Percentiles rank a stretch among this genome's conserved stretches.
These are phyloP conservation scores for Sakesphorus luctuosus DNA, from an alignment of 2,113 vertebrate species.

Conservation along the genomic window DNA sequence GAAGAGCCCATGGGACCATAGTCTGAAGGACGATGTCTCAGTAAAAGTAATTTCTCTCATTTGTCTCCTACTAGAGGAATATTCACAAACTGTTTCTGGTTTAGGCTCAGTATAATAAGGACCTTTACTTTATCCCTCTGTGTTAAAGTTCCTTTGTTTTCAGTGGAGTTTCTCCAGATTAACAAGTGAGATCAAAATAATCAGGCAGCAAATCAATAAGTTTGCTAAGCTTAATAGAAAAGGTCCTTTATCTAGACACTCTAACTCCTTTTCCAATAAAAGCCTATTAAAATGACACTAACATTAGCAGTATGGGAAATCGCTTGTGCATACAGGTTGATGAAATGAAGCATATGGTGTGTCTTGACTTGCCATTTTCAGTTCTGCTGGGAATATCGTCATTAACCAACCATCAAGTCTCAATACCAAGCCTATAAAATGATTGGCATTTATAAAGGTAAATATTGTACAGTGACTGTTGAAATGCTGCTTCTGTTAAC, in stretches of 20 bases:
- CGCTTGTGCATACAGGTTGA: conserved; percentile 47
- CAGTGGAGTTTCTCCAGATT: neutral
- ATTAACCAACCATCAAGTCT: conserved; percentile 29
- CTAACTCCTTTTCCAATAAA: conserved; percentile 53
- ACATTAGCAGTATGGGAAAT: conserved; percentile 39
- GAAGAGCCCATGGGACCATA: neutral
- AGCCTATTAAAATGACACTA: conserved; percentile 56
- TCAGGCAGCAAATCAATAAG: conserved; percentile 50
- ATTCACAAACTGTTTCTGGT: neutral
- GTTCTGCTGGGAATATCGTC: conserved; percentile 24
- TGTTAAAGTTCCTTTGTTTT: neutral
- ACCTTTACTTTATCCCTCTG: neutral
- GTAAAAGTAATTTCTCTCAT: neutral
- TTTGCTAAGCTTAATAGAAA: conserved; percentile 34
- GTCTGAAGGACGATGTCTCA: neutral
- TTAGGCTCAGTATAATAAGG: neutral
- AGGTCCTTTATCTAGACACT: conserved; percentile 5
- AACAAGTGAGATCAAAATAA: conserved; percentile 42
- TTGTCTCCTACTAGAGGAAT: neutral
- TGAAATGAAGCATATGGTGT: conserved; percentile 51
- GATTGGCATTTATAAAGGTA: conserved; percentile 60
- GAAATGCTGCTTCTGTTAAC: conserved; percentile 15
- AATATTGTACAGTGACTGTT: conserved; percentile 41
- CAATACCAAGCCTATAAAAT: conserved; percentile 25
- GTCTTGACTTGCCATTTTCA: conserved; percentile 47